Base-by-base conservation (phyloP, 2,113 vertebrate species). In the Aptenodytes forsteri region DNA sequence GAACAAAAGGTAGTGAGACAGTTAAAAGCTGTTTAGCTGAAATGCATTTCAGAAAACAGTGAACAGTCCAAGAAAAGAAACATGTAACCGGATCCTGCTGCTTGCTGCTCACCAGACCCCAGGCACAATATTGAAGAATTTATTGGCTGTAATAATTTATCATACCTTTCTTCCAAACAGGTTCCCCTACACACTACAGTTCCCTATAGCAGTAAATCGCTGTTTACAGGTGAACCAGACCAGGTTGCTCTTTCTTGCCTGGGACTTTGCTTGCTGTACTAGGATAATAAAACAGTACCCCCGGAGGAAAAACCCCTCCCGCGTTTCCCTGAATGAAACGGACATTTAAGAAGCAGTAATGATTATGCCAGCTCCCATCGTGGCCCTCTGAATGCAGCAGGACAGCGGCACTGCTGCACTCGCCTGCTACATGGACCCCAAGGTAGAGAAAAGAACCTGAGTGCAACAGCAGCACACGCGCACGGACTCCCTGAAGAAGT, bases 61-160 rank as follows among this genome's bases (percentile, higher is more conserved):
- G 85, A 95, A 66, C 50, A 88, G 82, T 59, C 84, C 87, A 89
- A 96, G 94, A 89, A 97, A 98, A 96, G 86, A 87, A 97, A 59
- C 83, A 66, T 61, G 95, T 92, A 98, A 98, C 82, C 56, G 58
- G 88, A 97, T 93, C 96, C 59, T 27, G 50, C 64, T 61, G 83
- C 94, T 95, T 93, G 93, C 94, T 93, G 91, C 62, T 97, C 91
- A 92, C 88, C 90, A 93, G 96, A 98, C 87, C 86, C 90, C 86
- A 93, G 62, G 85, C 96, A 96, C 92, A 96, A 97, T 97, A 95
- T 25, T 7, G 38, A 95, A 93, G 89, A 96, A 94, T 80, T 84
- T 92, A 96, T 9, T 97, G 88, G 91, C 75, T 96, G 83, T 83
- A 87, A 98, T 96, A 95, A 95, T 97, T 98, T 97, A 96, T 92